phyloP scores from a whole-genome alignment of 2,888 invertebrate species.

The Volucella bombylans region DNA sequence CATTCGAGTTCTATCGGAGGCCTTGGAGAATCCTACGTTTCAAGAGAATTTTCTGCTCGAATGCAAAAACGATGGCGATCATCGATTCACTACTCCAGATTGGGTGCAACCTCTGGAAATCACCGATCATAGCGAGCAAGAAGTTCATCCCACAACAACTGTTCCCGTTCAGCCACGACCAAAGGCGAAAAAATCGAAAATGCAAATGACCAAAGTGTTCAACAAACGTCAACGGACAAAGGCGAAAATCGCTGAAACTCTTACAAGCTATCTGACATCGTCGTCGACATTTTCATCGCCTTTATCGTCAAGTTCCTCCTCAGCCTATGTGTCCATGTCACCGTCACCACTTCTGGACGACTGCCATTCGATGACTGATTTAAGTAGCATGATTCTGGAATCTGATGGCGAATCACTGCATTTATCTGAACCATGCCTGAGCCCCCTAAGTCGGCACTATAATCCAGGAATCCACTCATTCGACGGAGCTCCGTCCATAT shows the following conservation, averaged over 20 bases:
- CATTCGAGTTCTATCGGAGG: conserved; percentile 89
- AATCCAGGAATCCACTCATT: conserved; percentile 45
- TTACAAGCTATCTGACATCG: conserved; percentile 59
- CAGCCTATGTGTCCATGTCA: conserved; percentile 75
- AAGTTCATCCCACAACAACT: conserved; percentile 31
- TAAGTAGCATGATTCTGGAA: conserved; percentile 82
- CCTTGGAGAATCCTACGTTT: conserved; percentile 83
- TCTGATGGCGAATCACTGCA: conserved; percentile 85
- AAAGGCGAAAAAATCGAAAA: conserved; percentile 57
- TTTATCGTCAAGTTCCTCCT: conserved; percentile 72
- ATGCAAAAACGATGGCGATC: conserved; percentile 76
- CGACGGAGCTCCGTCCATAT: conserved; percentile 48
- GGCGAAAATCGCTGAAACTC: conserved; percentile 69
- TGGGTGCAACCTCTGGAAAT: conserved; percentile 55
- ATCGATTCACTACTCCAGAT: conserved; percentile 73
- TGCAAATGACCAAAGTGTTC: conserved; percentile 57
- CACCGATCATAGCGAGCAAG: conserved; percentile 50
- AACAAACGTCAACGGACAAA: conserved; percentile 73
- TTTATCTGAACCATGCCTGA: conserved; percentile 79
- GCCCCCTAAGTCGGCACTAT: conserved; percentile 75
- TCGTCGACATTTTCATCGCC: conserved; percentile 65
- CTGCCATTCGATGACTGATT: conserved; percentile 77
- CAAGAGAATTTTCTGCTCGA: conserved; percentile 78
- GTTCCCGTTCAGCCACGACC: conserved; percentile 56
- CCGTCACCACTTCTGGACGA: conserved; percentile 70